Conservation (phyloP, 2,888 invertebrate species). For the Drosophila parthenogenetica region DNA sequence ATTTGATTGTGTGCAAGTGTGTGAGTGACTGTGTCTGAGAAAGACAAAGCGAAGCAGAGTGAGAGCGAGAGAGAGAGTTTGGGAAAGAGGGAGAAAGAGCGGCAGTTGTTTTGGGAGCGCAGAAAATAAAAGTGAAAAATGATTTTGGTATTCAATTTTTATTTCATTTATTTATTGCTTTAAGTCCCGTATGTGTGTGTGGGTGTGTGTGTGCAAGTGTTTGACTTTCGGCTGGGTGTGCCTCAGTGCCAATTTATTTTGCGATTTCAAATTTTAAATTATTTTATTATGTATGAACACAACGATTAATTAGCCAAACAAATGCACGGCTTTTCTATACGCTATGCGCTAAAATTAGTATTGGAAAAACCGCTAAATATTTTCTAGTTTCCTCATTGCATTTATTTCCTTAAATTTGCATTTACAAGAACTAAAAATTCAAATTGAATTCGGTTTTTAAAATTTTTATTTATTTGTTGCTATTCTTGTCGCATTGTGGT, state of each 20-base stretch:
- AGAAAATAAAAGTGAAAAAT: slow-evolving; percentile 63
- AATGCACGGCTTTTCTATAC: no score
- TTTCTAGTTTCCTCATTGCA: neutral
- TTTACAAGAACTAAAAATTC: neutral
- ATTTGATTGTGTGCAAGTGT: slow-evolving; percentile 16
- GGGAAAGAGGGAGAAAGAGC: slow-evolving; percentile 7
- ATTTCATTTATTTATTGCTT: slow-evolving; percentile 43
- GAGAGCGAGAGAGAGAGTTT: slow-evolving; percentile 3
- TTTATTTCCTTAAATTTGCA: neutral
- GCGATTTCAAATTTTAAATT: neutral
- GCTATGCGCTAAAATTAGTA: no score
- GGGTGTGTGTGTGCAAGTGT: slow-evolving; percentile 11
- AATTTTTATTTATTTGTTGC: slow-evolving; percentile 18
- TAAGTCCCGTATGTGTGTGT: slow-evolving; percentile 12
- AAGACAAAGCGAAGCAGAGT: neutral
- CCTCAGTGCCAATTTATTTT: neutral
- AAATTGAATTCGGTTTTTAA: neutral
- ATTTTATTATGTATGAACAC: neutral
- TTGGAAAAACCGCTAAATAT: neutral
- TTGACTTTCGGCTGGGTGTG: slow-evolving; percentile 40
- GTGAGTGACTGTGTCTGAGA: neutral
- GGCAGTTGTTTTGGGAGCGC: neutral
- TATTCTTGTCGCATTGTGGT: slow-evolving; percentile 20
- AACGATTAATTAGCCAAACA: no score
- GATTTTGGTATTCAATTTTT: slow-evolving; percentile 47